These are phyloP conservation scores for Amorpha juglandis DNA, from an alignment of 2,888 invertebrate species.

Conservation along the genomic window DNA sequence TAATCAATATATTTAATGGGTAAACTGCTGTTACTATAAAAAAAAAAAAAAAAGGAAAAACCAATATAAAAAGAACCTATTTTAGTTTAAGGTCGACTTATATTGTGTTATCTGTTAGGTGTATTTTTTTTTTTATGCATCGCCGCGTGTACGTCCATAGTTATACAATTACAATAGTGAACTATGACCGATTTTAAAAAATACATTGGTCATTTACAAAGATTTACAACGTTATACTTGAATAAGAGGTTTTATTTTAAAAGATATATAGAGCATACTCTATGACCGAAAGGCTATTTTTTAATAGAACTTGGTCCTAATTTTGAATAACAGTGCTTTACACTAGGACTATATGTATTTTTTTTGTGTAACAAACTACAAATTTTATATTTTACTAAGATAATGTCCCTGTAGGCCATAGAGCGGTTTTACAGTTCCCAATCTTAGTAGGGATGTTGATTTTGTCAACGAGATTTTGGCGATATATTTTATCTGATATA, in stretches of 20 bases:
- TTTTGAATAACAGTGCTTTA: neutral
- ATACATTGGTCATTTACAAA: slow-evolving; percentile 48
- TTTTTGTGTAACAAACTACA: neutral
- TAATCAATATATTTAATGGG: too few relatives aligned
- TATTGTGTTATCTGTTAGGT: neutral
- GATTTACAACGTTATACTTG: slow-evolving; percentile 39
- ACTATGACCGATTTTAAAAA: slow-evolving; percentile 40
- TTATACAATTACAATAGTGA: slow-evolving; percentile 31
- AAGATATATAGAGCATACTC: neutral
- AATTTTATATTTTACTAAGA: neutral
- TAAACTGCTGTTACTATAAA: too few relatives aligned
- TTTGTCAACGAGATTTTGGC: too few relatives aligned
- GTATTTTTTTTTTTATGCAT: neutral
- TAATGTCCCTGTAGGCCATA: neutral
- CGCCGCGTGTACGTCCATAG: slow-evolving; percentile 27
- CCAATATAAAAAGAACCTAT: neutral
- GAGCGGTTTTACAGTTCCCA: neutral
- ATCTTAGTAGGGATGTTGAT: neutral
- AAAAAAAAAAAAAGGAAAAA: too few relatives aligned
- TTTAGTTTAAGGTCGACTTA: neutral
- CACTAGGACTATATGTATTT: slow-evolving; percentile 7
- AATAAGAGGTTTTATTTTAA: slow-evolving; percentile 2
- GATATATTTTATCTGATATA: too few relatives aligned
- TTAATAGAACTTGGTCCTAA: neutral
- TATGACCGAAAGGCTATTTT: too few relatives aligned